Conservation (phyloP, 1,140 invertebrate genomes). For the Harpegnathos saltator region DNA sequence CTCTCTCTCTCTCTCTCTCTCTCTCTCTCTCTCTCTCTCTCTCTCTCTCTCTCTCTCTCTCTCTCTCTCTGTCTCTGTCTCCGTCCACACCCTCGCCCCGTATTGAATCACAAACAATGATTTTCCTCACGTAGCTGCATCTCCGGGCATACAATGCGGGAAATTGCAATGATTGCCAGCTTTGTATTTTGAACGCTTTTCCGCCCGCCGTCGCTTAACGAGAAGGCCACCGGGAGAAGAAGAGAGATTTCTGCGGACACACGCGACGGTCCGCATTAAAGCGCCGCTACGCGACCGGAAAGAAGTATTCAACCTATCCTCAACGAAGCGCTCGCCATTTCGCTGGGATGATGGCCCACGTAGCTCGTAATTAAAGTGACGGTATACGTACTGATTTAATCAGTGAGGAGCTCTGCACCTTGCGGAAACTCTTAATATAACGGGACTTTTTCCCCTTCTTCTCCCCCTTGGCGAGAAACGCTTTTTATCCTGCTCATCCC, state of each 20-base stretch:
- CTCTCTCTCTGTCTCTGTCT: not conserved
- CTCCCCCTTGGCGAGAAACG: no score
- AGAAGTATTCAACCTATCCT: constrained; percentile 25
- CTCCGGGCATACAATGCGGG: constrained; percentile 66
- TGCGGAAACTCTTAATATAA: not conserved
- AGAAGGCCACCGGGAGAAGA: constrained; percentile 25
- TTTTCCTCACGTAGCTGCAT: constrained; percentile 71
- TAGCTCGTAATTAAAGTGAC: constrained; percentile 33
- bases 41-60: not conserved
- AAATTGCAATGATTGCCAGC: constrained; percentile 73
- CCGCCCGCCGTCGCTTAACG: constrained; percentile 20
- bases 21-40: not conserved
- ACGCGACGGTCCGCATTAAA: constrained; percentile 52
- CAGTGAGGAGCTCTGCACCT: not conserved
- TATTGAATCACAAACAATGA: constrained; percentile 65
- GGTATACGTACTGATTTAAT: constrained; percentile 11
- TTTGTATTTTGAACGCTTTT: constrained; percentile 60
- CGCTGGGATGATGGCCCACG: constrained; percentile 13
- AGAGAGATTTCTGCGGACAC: constrained; percentile 50
- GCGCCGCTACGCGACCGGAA: constrained; percentile 43
- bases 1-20: constrained; percentile 2
- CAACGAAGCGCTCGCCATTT: constrained; percentile 8
- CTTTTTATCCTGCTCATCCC: no score
- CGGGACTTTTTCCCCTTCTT: not conserved
- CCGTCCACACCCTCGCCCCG: not conserved